Conservation (phyloP, 2,113 vertebrate species). For the Phyllostomus hastatus region DNA sequence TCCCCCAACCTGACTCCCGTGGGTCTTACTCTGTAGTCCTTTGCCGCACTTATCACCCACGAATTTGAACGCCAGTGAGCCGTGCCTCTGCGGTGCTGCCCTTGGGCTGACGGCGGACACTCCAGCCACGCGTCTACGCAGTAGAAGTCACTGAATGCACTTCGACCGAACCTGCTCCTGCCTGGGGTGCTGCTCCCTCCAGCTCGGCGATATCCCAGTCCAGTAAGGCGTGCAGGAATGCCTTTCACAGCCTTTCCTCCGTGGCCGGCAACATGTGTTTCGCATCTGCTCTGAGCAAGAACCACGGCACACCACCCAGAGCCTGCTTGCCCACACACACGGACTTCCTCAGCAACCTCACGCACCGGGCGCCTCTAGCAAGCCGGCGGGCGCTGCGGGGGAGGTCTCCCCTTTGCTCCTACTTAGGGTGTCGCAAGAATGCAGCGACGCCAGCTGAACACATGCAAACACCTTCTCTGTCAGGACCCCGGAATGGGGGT, state of each 20-base stretch:
- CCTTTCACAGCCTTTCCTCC: rapidly evolving
- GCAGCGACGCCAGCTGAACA: too few species aligned
- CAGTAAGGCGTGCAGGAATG: rapidly evolving
- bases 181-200: rapidly evolving
- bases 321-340: rapidly evolving
- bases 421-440: not conserved
- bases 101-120: rapidly evolving
- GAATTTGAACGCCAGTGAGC: not conserved
- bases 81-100: too few species aligned
- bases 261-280: rapidly evolving
- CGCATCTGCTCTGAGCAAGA: not conserved
- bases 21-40: too few species aligned
- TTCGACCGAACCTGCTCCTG: not conserved
- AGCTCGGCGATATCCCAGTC: rapidly evolving
- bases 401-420: too few species aligned
- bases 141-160: not conserved
- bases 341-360: too few species aligned
- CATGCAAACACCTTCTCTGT: too few species aligned
- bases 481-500: too few species aligned
- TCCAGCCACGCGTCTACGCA: rapidly evolving
- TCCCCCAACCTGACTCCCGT: too few species aligned
- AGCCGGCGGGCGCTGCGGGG: too few species aligned
- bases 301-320: not conserved
- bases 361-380: rapidly evolving
- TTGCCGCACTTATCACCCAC: rapidly evolving